Percentiles rank a stretch among this genome's conserved stretches.
phyloP scores from a whole-genome alignment of 2,888 invertebrate genomes.

The Lingula anatina region DNA sequence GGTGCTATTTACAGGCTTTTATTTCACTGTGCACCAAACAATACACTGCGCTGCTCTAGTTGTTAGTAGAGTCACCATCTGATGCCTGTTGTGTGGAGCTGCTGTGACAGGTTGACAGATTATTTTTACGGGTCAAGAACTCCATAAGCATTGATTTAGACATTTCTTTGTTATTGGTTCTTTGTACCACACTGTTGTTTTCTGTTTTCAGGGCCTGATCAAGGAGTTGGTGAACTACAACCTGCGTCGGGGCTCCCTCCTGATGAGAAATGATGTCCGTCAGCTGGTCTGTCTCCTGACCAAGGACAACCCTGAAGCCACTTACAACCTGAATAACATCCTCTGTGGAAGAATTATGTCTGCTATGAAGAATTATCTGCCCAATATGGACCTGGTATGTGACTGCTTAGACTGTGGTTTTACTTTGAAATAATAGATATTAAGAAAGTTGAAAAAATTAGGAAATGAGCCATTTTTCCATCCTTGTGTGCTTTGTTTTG shows the following conservation, averaged over 20 bases:
- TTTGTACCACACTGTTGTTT: too few species aligned
- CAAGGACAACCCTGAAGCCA: conserved; percentile 71
- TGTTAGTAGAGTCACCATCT: too few species aligned
- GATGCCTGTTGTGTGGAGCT: too few species aligned
- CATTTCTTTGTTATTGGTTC: neutral
- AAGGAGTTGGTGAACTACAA: conserved; percentile 87
- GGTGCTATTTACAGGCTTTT: too few species aligned
- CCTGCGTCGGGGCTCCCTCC: conserved; percentile 71
- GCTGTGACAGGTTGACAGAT: conserved; percentile 66
- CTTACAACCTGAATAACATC: conserved; percentile 70
- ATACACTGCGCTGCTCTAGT: too few species aligned
- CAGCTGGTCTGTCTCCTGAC: conserved; percentile 83
- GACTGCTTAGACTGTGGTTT: too few species aligned
- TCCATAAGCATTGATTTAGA: neutral
- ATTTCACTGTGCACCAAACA: too few species aligned
- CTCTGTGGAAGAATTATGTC: conserved; percentile 70
- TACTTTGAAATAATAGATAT: neutral
- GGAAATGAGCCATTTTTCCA: too few species aligned
- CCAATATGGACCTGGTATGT: conserved; percentile 62
- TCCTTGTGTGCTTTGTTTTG: too few species aligned
- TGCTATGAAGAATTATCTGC: conserved; percentile 57
- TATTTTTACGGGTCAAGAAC: neutral
- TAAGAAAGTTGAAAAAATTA: neutral
- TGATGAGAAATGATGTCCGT: conserved; percentile 79
- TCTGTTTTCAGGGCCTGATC: conserved; percentile 66